Evolutionary conservation across 2,113 vertebrate genomes (phyloP), one percentile per base, ranked within the genome.

Genomic region (Oreochromis niloticus): DNA sequence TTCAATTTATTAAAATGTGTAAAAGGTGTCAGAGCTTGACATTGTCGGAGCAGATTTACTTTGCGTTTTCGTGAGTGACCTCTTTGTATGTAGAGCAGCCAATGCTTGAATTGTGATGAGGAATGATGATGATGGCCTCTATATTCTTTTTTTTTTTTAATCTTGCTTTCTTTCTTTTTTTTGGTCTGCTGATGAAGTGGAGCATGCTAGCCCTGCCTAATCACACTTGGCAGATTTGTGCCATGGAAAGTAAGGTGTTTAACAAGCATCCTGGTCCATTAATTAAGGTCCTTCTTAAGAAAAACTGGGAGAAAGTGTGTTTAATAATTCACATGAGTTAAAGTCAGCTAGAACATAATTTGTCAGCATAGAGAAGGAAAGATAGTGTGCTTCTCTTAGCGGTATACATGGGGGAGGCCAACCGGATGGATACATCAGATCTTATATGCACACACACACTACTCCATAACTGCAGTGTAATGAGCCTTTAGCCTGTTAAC

Each of bases 191-290:
- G 89, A 89, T 94, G 85, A 94, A 91, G 71, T 84, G 82, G 55
- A 90, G 84, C 80, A 56, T 16, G 50, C 82, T 75, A 66, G 71
- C 52, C 83, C 55, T 48, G 80, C 92, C 85, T 93, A 95, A 95
- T 93, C 82, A 90, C 82, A 93, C 78, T 90, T 94, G 93, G 89
- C 93, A 95, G 88, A 94, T 93, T 87, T 90, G 90, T 94, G 91
- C 86, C 88, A 88, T 63, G 84, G 82, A 94, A 90, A 89, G 90
- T 86, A 81, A 89, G 85, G 55, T 93, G 85, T 92, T 94, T 94
- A 95, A 94, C 86, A 93, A 82, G 90, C 41, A n/a, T 81, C 84
- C 75, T 22, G 17, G 34, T 87, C 89, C 87, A 91, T 90, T 96
- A 91, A 95, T 95, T 91, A 92, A 93, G 84, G 81, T n/a, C 68